Percentiles rank a stretch among this genome's conserved stretches.
Conservation (phyloP, 2,888 invertebrate species). For the Gastrophysa polygoni region DNA sequence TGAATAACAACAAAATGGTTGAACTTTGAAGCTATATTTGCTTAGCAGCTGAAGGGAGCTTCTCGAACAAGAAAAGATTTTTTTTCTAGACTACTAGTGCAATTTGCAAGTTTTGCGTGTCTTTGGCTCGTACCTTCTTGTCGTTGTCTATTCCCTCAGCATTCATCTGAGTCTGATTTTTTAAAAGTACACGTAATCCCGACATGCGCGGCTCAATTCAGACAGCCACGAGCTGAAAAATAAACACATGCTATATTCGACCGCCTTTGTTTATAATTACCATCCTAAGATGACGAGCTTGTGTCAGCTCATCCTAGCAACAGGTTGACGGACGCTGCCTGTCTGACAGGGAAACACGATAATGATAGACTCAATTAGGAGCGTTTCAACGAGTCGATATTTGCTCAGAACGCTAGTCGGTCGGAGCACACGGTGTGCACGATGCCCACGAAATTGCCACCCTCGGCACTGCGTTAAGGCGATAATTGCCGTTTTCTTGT, state of each 20-base stretch:
- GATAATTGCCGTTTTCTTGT: constrained; percentile 2
- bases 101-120: no score
- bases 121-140: no score
- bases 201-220: not conserved
- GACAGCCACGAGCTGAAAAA: constrained; percentile 45
- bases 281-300: constrained; percentile 50
- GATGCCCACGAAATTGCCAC: not conserved
- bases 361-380: constrained; percentile 58
- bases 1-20: no score
- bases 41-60: no score
- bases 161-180: no score
- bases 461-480: not conserved
- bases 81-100: no score
- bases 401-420: constrained; percentile 49
- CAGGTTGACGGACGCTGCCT: constrained; percentile 48
- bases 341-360: constrained; percentile 52
- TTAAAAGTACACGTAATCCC: no score
- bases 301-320: constrained; percentile 42
- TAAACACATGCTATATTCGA: constrained; percentile 52
- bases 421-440: not conserved
- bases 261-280: constrained; percentile 50
- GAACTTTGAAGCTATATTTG: no score
- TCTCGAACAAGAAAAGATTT: no score
- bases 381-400: constrained; percentile 55
- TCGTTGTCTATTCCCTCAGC: no score